phyloP scores from a whole-genome alignment of 2,113 vertebrate species.

The Daubentonia madagascariensis region DNA sequence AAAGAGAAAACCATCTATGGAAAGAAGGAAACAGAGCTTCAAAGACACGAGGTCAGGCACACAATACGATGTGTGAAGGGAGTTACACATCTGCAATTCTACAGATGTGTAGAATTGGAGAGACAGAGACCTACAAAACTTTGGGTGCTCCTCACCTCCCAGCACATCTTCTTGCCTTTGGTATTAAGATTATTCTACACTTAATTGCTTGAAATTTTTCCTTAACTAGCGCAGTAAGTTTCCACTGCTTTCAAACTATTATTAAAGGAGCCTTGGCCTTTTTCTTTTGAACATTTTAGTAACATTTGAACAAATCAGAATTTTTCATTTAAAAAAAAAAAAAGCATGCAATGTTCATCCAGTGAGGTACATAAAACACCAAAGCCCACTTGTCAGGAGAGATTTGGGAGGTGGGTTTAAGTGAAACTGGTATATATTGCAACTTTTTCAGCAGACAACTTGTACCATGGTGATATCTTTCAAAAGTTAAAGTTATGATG shows the following conservation, averaged over 20 bases:
- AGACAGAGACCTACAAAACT: no score
- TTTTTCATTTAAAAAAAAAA: neutral
- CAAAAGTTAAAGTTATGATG: neutral
- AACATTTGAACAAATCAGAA: neutral
- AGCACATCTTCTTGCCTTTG: neutral
- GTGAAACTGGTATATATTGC: neutral
- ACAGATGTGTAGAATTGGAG: no score
- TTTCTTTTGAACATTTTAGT: neutral
- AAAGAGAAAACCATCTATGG: neutral
- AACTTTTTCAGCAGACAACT: neutral
- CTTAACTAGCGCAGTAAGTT: neutral
- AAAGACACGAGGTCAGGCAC: neutral
- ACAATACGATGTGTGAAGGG: neutral
- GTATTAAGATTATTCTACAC: neutral
- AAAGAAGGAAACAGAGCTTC: neutral
- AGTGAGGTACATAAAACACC: neutral
- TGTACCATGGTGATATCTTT: neutral
- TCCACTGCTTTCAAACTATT: neutral
- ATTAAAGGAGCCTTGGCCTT: neutral
- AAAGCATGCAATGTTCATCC: neutral
- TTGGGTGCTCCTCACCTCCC: neutral
- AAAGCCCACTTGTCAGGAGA: neutral
- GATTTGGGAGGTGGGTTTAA: neutral
- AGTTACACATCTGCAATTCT: neutral
- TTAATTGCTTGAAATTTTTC: neutral